phyloP scores from a whole-genome alignment of 2,888 invertebrate species.

The Cotesia congregata region DNA sequence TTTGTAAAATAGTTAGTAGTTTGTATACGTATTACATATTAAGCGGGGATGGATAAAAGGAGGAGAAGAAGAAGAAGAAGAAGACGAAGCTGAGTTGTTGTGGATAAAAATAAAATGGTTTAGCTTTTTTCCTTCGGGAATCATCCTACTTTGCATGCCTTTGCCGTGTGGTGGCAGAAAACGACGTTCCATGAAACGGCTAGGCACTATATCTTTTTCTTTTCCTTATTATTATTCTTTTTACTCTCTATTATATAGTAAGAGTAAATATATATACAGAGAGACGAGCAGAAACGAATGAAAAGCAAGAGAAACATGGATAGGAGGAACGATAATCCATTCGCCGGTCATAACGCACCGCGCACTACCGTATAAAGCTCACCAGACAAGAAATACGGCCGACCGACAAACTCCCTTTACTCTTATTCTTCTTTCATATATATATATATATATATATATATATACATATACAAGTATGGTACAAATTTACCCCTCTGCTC shows the following conservation, averaged over 20 bases:
- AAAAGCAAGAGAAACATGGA: conserved; percentile 44
- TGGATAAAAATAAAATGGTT: conserved; percentile 26
- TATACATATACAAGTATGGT: conserved; percentile 40
- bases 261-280: background rate
- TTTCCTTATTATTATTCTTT: too few relatives aligned
- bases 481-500: conserved; percentile 65
- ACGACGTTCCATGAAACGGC: conserved; percentile 23
- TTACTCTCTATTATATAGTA: background rate
- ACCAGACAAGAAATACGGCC: conserved; percentile 70
- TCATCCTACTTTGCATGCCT: conserved; percentile 39
- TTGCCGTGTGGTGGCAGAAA: conserved; percentile 16
- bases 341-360: conserved; percentile 67
- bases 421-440: conserved; percentile 44
- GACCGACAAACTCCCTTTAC: conserved; percentile 53
- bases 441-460: conserved; percentile 9
- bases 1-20: conserved; percentile 18
- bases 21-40: background rate
- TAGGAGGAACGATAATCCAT: conserved; percentile 67
- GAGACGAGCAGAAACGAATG: conserved; percentile 37
- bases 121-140: conserved; percentile 29
- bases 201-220: background rate
- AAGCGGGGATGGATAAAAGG: background rate
- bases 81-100: conserved; percentile 13
- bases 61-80: conserved; percentile 28
- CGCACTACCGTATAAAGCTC: conserved; percentile 64